Evolutionary conservation across 2,888 invertebrate species (phyloP).

Genomic region (Iselma pallidipennis): DNA sequence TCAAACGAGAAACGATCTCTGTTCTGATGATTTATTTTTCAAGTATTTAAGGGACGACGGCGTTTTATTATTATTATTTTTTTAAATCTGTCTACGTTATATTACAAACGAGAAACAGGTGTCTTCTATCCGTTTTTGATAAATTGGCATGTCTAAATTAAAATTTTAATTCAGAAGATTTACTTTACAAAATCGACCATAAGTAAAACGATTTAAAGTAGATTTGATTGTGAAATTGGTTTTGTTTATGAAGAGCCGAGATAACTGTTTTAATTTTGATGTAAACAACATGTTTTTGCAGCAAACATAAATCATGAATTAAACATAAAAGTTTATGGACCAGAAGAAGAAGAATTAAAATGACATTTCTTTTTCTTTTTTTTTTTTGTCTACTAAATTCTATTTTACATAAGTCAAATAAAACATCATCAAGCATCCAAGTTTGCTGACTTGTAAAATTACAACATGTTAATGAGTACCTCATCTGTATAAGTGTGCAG

Average conservation of each 20-base stretch:
- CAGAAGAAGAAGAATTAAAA: conserved; percentile 17
- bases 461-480: conserved; percentile 39
- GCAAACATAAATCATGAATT: conserved; percentile 22
- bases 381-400: too few species aligned
- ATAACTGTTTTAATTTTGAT: neutral
- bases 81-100: conserved; percentile 19
- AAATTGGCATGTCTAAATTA: conserved; percentile 30
- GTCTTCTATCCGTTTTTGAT: conserved; percentile 22
- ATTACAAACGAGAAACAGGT: conserved; percentile 25
- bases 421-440: conserved; percentile 24
- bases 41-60: conserved; percentile 24
- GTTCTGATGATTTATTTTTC: conserved; percentile 28
- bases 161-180: conserved; percentile 37
- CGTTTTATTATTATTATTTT: too few species aligned
- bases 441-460: conserved; percentile 25
- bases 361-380: conserved; percentile 18
- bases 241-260: conserved; percentile 7
- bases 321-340: conserved; percentile 20
- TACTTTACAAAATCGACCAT: conserved; percentile 35
- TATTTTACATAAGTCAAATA: conserved; percentile 5
- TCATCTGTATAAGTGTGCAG: conserved; percentile 43
- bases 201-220: conserved; percentile 23
- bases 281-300: neutral
- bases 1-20: conserved; percentile 24
- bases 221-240: conserved; percentile 3